These are phyloP conservation scores for Hydropotes inermis DNA, from an alignment of 2,113 vertebrate species.

Conservation along the genomic window DNA sequence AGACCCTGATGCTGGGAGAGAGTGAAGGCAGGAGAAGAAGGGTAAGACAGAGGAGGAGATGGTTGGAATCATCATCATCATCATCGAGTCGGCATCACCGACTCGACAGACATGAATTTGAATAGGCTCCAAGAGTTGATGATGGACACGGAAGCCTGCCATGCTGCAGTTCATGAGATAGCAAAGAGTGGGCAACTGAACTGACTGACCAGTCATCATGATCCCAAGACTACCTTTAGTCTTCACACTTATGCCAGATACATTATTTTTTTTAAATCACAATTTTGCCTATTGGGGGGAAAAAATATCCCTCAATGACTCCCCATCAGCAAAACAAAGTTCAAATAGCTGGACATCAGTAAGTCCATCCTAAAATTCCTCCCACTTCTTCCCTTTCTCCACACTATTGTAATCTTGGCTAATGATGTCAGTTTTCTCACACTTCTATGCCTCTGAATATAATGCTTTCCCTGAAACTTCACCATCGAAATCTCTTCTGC, in stretches of 20 bases:
- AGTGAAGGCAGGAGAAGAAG: neutral
- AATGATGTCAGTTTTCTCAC: neutral
- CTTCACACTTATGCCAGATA: neutral
- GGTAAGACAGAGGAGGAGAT: neutral
- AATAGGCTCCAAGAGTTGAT: neutral
- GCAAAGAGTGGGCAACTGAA: neutral
- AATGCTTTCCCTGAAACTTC: neutral
- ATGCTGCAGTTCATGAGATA: neutral
- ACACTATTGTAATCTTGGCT: neutral
- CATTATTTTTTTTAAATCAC: neutral
- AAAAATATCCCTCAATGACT: neutral
- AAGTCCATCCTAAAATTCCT: neutral
- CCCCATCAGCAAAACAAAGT: neutral
- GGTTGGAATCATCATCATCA: too few species aligned
- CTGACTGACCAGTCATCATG: neutral
- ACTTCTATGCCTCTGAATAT: neutral
- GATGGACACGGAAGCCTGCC: neutral
- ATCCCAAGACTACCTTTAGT: neutral
- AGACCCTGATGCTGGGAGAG: neutral
- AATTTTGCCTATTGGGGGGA: neutral
- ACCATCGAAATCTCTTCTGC: neutral
- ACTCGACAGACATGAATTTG: accelerated
- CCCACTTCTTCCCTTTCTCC: neutral
- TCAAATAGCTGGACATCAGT: neutral
- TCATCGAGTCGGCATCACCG: too few species aligned